phyloP scores from a whole-genome alignment of 2,888 invertebrate genomes.

The Macrosiphum euphorbiae region DNA sequence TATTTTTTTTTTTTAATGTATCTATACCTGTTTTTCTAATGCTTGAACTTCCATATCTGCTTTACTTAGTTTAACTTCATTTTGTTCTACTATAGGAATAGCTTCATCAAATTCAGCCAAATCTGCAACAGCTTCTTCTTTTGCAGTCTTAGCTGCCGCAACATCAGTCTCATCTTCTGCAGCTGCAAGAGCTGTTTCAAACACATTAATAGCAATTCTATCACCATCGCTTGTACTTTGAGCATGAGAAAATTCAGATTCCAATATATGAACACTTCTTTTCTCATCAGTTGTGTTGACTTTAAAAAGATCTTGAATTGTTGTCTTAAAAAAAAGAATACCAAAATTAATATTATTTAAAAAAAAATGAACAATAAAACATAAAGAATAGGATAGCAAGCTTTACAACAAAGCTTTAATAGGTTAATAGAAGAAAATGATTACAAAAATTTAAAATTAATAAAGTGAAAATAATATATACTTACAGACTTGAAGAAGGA shows the following conservation, averaged over 20 bases:
- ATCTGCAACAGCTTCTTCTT: constrained; percentile 90
- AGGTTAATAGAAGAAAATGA: neutral
- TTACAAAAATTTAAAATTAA: neutral
- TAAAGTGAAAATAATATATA: constrained; percentile 66
- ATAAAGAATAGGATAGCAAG: neutral
- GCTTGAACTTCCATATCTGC: constrained; percentile 81
- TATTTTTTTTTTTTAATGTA: neutral
- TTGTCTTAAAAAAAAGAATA: constrained; percentile 75
- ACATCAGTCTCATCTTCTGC: constrained; percentile 97
- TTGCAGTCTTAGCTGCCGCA: constrained; percentile 88
- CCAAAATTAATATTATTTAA: neutral
- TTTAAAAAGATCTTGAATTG: constrained; percentile 92
- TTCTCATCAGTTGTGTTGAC: constrained; percentile 73
- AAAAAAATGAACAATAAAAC: no score
- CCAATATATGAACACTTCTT: constrained; percentile 45
- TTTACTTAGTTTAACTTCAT: constrained; percentile 74
- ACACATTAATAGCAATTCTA: constrained; percentile 70
- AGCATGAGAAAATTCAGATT: constrained; percentile 52
- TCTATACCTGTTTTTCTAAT: constrained; percentile 79
- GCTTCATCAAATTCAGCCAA: constrained; percentile 96
- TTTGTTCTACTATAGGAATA: constrained; percentile 85
- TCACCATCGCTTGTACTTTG: constrained; percentile 50
- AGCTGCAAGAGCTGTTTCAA: constrained; percentile 88
- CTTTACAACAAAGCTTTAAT: neutral
- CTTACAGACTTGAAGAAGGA: constrained; percentile 91